Evolutionary conservation across 2,797 vertebrate genomes (phyloP), one percentile per base, ranked within the genome.

Genomic region (Urocyon cinereoargenteus): DNA sequence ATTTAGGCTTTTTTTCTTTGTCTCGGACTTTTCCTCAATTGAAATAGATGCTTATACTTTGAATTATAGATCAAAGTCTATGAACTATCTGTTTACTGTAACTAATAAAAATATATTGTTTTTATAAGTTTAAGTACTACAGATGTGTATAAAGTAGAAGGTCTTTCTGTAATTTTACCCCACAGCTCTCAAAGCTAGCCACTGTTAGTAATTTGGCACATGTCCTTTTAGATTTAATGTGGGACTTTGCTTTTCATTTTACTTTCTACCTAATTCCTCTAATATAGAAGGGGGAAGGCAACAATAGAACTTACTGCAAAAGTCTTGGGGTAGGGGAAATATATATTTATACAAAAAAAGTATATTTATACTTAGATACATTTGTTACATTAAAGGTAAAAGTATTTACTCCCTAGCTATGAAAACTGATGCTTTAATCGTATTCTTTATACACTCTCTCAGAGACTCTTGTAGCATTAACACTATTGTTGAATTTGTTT

Each of bases 41-140:
- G 12, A 34, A 59, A 68, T 16, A 90, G 6, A 95, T 10, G n/a
- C 26, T 70, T 34, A 22, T 57, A 84, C 81, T 70, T 59, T 91
- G 36, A 68, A 82, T 77, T 89, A 72, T 24, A 26, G 26, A 61
- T 92, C 28, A 78, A 36, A 55, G 36, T 45, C 16, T 40, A 72
- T 34, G 9, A 40, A 19, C 6, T 34, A n/a, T 68, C 82, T 45
- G 36, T 84, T 59, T 61, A 91, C 6, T 49, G 21, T 22, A 22
- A 5, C 19, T 95, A 86, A 77, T 87, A 90, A 75, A 81, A 66
- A 68, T 40, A 31, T 59, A 28, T 83, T 34, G 21, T 36, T 89
- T 75, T 87, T n/a, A 62, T 70, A 79, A 73, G 16, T 86, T 57
- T 93, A 93, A 86, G 36, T 45, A 40, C 79, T 90, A 92, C 2